Evolutionary conservation across 2,888 invertebrate genomes (phyloP).

Genomic region (Carabus problematicus): DNA sequence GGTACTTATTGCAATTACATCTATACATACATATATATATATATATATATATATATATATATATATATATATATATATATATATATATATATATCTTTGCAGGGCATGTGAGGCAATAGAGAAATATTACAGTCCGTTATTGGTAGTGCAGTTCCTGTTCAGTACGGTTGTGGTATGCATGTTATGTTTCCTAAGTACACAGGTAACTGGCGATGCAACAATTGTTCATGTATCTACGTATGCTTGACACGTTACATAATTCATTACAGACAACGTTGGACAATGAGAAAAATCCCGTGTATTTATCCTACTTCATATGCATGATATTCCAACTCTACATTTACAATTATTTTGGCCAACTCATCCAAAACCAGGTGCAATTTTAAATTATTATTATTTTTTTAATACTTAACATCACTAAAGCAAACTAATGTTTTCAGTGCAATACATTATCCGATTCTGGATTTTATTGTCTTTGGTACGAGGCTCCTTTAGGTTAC

Average conservation of each 20-base stretch:
- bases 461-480: constrained; percentile 21
- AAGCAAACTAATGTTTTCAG: neutral
- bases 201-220: constrained; percentile 15
- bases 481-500: constrained; percentile 16
- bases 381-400: neutral
- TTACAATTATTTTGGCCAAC: constrained; percentile 35
- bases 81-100: constrained; percentile 14
- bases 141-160: constrained; percentile 22
- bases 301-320: constrained; percentile 10
- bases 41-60: constrained; percentile 30
- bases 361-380: constrained; percentile 1
- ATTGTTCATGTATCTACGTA: neutral
- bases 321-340: constrained; percentile 26
- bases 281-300: constrained; percentile 8
- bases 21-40: neutral
- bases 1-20: constrained; percentile 4
- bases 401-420: neutral
- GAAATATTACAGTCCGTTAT: constrained; percentile 15
- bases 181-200: constrained; percentile 25
- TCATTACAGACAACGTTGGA: constrained; percentile 4
- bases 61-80: constrained; percentile 43
- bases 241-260: constrained; percentile 6
- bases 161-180: constrained; percentile 24
- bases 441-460: neutral
- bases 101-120: constrained; percentile 14